Percentiles rank a stretch among this genome's conserved stretches.
phyloP scores from a whole-genome alignment of 2,797 vertebrate species.

The Coregonus sp. region DNA sequence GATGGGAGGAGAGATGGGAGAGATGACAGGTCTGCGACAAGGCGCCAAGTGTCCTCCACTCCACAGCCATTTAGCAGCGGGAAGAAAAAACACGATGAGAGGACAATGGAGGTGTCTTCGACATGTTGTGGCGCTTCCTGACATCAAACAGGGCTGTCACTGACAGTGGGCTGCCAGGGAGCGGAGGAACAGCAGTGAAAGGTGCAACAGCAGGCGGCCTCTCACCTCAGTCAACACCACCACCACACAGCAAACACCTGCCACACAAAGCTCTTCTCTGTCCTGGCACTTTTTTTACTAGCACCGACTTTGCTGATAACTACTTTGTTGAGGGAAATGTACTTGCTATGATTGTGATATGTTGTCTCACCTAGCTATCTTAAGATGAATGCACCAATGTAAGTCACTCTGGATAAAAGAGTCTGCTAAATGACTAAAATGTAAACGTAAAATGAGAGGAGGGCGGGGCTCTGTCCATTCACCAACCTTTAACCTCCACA shows the following conservation, averaged over 20 bases:
- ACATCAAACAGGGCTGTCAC: background rate
- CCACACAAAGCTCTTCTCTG: too few relatives aligned
- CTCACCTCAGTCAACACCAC: background rate
- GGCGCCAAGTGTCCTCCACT: background rate
- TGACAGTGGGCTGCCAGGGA: background rate
- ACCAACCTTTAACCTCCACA: background rate
- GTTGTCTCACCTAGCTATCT: too few relatives aligned
- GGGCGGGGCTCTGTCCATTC: background rate
- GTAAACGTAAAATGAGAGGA: too few relatives aligned
- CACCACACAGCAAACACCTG: background rate
- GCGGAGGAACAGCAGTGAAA: background rate
- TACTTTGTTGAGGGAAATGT: too few relatives aligned
- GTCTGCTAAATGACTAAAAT: too few relatives aligned
- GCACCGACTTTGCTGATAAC: too few relatives aligned
- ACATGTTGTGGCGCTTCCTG: background rate
- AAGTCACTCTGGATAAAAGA: too few relatives aligned
- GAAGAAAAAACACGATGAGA: background rate
- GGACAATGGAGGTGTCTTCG: background rate
- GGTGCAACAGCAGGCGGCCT: background rate
- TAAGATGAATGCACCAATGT: too few relatives aligned
- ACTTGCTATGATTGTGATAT: too few relatives aligned
- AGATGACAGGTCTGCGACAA: slow-evolving; percentile 15
- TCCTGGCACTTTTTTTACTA: too few relatives aligned
- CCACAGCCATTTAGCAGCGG: background rate
- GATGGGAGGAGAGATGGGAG: background rate